Conservation (phyloP, 1,140 invertebrate species). For the Phenacoccus solenopsis region DNA sequence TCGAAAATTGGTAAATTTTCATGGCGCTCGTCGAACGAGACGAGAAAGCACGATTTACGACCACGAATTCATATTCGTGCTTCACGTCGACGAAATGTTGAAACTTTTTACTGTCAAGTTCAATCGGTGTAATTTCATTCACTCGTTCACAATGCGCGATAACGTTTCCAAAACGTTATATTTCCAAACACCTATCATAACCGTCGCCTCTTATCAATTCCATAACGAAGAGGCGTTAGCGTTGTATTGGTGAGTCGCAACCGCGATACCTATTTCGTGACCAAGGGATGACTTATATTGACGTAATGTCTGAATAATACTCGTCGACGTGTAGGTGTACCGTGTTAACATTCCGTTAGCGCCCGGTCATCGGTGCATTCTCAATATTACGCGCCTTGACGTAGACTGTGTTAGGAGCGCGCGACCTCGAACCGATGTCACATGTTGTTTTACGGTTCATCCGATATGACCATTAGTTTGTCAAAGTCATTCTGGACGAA, state of each 20-base stretch:
- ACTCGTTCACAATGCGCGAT: too few relatives aligned
- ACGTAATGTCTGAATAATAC: not conserved
- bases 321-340: not conserved
- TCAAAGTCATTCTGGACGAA: not conserved
- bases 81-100: too few relatives aligned
- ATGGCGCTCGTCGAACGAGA: too few relatives aligned
- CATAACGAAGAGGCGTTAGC: not conserved
- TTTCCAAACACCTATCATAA: too few relatives aligned
- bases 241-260: not conserved
- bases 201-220: too few relatives aligned
- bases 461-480: not conserved
- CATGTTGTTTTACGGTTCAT: slow-evolving; percentile 1
- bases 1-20: too few relatives aligned
- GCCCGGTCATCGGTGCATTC: too few relatives aligned
- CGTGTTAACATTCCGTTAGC: not conserved
- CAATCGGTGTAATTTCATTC: too few relatives aligned
- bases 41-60: too few relatives aligned
- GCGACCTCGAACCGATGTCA: not conserved
- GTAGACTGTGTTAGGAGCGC: not conserved
- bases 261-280: not conserved
- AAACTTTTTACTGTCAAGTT: too few relatives aligned
- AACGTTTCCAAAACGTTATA: not conserved
- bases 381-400: not conserved
- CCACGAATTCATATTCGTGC: too few relatives aligned
- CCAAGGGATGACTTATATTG: not conserved